phyloP scores from a whole-genome alignment of 2,113 vertebrate genomes.

The Rhinolophus ferrumequinum region DNA sequence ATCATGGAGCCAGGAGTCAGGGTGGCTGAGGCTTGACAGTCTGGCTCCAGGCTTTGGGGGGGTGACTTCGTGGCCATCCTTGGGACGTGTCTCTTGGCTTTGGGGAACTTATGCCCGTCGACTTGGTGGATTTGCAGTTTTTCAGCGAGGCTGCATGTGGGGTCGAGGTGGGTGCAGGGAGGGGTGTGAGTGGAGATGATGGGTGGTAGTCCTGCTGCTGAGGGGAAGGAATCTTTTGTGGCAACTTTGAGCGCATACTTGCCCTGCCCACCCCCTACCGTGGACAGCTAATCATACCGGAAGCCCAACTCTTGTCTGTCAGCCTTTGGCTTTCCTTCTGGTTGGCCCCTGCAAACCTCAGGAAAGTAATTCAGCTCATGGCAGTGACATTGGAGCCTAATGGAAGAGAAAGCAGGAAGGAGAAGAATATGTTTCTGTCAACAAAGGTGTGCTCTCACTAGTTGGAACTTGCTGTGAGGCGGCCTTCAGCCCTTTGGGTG shows the following conservation, averaged over 20 bases:
- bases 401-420: constrained; percentile 9
- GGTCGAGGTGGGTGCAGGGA: background rate
- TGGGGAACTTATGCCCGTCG: background rate
- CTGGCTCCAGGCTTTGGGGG: background rate
- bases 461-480: background rate
- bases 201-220: background rate
- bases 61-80: background rate
- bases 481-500: background rate
- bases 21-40: background rate
- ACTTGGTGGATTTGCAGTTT: background rate
- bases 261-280: background rate
- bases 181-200: background rate
- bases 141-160: background rate
- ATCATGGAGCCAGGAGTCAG: background rate
- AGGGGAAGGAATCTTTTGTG: background rate
- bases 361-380: background rate
- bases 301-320: background rate
- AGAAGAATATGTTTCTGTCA: constrained; percentile 45
- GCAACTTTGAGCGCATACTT: background rate
- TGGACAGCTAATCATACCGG: background rate
- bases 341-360: background rate
- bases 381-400: background rate
- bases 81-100: background rate
- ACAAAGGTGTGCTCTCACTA: constrained; percentile 42
- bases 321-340: constrained; percentile 3